Base-by-base conservation (phyloP, 1,140 invertebrate genomes). In the Ylistrum balloti region DNA sequence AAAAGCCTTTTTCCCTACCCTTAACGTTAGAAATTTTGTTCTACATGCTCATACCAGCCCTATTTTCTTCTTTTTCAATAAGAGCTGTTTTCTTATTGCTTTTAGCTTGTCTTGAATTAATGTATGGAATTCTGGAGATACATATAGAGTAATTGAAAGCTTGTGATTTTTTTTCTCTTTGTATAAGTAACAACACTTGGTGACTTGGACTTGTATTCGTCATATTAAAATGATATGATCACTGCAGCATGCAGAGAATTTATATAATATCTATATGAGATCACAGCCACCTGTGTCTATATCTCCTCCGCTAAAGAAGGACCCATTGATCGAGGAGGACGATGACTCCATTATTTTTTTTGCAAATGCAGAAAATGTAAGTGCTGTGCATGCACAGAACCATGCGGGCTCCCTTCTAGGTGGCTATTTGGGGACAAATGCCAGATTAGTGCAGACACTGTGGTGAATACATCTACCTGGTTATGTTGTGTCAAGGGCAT, bases 401-500 rank as follows among this genome's bases (percentile, higher is more conserved):
- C 98, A 13, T 97, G 98, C 33, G 97, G 98, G 74, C 96, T 99
- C 94, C 98, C 98, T 28, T 97, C 97, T 93, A 97, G 97, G 87
- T 99, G 98, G 98, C 97, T 99, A 91, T 98, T 98, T 97, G 97
- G 98, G 96, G 97, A 98, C 95, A 97, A 97, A 95, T 98, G 98
- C 96, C 97, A 98, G 94, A 98, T 98, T 96, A 98, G 98, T 97
- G 97, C 88, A 98, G 98, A 98, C 95, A 97, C 98, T 90, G 97
- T 97, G 92, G 97, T 99, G 91, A 98, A 99, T 96, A 98, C 98
- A 95, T 97, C 97, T 87, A 98, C 98, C 90, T 99, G 98, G 95
- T 97, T 99, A 96, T 99, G 98, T 96, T 99, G 98, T 96, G 98
- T 98, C 92, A 98, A 99, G 95, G 98, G 98, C 85, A 95, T 98